Evolutionary conservation across 2,797 vertebrate genomes (phyloP).

Genomic region (Sebastes flavidus): DNA sequence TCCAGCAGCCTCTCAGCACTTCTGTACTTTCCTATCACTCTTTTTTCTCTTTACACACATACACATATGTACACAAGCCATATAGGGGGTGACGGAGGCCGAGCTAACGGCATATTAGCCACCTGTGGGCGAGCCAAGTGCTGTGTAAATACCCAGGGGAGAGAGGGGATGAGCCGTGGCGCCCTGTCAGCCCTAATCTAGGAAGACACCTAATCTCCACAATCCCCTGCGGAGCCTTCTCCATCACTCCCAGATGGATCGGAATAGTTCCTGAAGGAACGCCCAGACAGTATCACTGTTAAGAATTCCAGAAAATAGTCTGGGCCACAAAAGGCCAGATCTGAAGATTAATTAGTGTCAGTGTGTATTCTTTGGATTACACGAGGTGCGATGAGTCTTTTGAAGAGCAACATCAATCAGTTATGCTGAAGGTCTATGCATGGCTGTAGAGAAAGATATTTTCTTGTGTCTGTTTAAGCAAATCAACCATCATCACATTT

Average conservation of each 20-base stretch:
- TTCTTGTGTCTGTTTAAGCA: neutral
- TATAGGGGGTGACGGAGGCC: slow-evolving; percentile 44
- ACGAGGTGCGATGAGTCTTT: neutral
- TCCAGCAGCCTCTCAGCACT: slow-evolving; percentile 47
- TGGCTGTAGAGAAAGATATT: neutral
- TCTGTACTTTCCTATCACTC: slow-evolving; percentile 43
- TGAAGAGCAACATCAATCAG: neutral
- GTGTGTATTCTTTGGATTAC: neutral
- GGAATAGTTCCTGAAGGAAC: slow-evolving; percentile 41
- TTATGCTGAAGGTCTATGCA: neutral
- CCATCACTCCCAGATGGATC: slow-evolving; percentile 61
- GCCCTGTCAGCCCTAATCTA: slow-evolving; percentile 73
- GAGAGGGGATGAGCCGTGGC: slow-evolving; percentile 64
- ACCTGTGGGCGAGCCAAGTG: slow-evolving; percentile 76
- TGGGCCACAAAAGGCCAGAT: neutral
- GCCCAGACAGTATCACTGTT: slow-evolving; percentile 4
- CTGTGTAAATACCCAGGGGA: slow-evolving; percentile 74
- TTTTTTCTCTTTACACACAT: slow-evolving; percentile 4
- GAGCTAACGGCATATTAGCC: slow-evolving; percentile 72
- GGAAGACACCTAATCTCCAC: slow-evolving; percentile 74
- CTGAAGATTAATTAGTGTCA: neutral
- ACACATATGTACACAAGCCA: slow-evolving; percentile 45
- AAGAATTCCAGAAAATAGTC: slow-evolving; percentile 11
- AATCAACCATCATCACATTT: neutral
- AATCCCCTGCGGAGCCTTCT: slow-evolving; percentile 63